phyloP scores from a whole-genome alignment of 1,140 invertebrate species.

The Plodia interpunctella region DNA sequence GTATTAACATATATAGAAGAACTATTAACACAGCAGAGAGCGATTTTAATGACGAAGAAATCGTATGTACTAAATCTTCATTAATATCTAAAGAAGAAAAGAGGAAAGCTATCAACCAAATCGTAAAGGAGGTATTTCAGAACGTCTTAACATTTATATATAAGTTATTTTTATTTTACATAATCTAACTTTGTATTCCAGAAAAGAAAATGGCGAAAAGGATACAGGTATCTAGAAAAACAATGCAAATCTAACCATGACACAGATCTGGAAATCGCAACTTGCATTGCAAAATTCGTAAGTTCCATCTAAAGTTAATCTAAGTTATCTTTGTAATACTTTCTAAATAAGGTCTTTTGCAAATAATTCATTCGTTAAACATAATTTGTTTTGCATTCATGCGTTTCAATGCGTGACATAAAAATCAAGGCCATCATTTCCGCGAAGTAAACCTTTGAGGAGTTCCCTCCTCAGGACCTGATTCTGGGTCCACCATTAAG shows the following conservation, averaged over 20 bases:
- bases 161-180: too few relatives aligned
- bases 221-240: constrained; percentile 42
- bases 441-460: too few relatives aligned
- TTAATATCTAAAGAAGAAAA: constrained; percentile 23
- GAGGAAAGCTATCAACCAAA: constrained; percentile 29
- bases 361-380: too few relatives aligned
- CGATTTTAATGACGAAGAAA: constrained; percentile 29
- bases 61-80: constrained; percentile 29
- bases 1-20: constrained; percentile 30
- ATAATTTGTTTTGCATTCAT: too few relatives aligned
- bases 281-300: constrained; percentile 45
- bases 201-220: constrained; percentile 52
- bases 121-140: constrained; percentile 47
- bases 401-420: too few relatives aligned
- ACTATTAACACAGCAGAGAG: constrained; percentile 30
- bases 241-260: constrained; percentile 33
- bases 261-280: constrained; percentile 16
- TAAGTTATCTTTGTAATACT: too few relatives aligned
- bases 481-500: too few relatives aligned
- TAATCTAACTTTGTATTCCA: constrained; percentile 25
- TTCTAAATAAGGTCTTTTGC: too few relatives aligned
- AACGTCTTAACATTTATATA: too few relatives aligned
- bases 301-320: too few relatives aligned
- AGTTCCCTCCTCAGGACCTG: too few relatives aligned
- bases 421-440: too few relatives aligned